Base-by-base conservation (phyloP, 2,888 invertebrate genomes). In the Conops quadrifasciatus region DNA sequence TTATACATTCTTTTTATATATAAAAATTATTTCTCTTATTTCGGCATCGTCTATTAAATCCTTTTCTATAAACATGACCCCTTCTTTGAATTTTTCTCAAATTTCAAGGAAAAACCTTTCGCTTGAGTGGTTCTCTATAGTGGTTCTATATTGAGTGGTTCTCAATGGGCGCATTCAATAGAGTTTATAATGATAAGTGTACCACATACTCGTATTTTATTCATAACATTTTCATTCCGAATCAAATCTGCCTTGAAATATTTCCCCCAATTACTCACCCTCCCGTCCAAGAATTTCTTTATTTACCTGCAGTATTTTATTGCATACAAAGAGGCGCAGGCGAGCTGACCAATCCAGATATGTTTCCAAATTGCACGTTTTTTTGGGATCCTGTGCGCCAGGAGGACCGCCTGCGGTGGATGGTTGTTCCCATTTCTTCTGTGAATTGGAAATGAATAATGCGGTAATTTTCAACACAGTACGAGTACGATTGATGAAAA, bases 271-370 rank as follows among this genome's bases (percentile, higher is more conserved):
- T 36, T 36, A 7, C 36, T 36, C 4, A 4, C 36, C 5, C 24
- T 58, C 24, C 24, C 11, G 5, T 58, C 24, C 58, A 1, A 36
- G 24, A 58, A 36, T 62, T 67, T 71, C 68, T 73, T 73, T 69
- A 77, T 80, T 80, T 79, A 86, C 86, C 83, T 84, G 83, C 74
- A 85, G 80, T 79, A 86, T 86, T 81, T 85, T 84, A 76, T 86
- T 86, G 78, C 85, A 85, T 75, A 85, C 85, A 79, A 85, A 84
- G 73, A 85, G 78, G 71, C 84, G 83, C 72, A 85, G 76, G 78
- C 84, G 84, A 79, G 84, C 81, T 76, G 85, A 84, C 86, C 86
- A 85, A 75, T 85, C 85, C 72, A 85, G 79, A 78, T 86, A 86
- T 72, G 83, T 85, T 81, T 86, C 85, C 80, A 86, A 79, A 77